phyloP scores from a whole-genome alignment of 2,888 invertebrate species.

The Chouioia cunea region DNA sequence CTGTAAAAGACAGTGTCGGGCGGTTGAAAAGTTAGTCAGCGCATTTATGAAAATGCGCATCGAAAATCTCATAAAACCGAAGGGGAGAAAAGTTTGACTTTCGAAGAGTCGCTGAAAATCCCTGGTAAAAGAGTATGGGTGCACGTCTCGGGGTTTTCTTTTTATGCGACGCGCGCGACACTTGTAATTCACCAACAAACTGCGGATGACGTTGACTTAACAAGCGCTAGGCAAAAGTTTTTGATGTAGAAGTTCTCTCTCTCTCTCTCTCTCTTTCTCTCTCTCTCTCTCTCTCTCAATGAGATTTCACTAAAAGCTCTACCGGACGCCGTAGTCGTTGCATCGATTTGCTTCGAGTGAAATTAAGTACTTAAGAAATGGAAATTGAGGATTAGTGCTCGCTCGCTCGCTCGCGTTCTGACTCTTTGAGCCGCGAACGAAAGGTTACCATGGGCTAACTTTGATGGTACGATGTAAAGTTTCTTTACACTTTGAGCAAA shows the following conservation, averaged over 20 bases:
- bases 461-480: background rate
- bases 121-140: no score
- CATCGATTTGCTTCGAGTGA: conserved; percentile 13
- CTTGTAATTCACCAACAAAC: conserved; percentile 52
- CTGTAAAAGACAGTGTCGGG: no score
- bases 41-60: background rate
- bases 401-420: background rate
- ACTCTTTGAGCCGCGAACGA: background rate
- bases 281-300: no score
- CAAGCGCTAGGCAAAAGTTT: conserved; percentile 51
- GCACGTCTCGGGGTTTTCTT: no score
- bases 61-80: background rate
- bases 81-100: background rate
- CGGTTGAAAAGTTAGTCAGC: no score
- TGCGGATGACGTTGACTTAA: conserved; percentile 46
- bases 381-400: conserved; percentile 3
- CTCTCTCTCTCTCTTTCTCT: no score
- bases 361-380: conserved; percentile 14
- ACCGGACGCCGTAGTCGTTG: conserved; percentile 2
- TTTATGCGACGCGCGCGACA: conserved; percentile 12
- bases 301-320: conserved; percentile 6
- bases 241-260: conserved; percentile 53
- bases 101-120: no score
- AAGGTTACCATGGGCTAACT: background rate
- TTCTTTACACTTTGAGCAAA: no score